Percentiles rank a stretch among this genome's conserved stretches.
Conservation (phyloP, 2,888 invertebrate genomes). For the Eupithecia vulgata region DNA sequence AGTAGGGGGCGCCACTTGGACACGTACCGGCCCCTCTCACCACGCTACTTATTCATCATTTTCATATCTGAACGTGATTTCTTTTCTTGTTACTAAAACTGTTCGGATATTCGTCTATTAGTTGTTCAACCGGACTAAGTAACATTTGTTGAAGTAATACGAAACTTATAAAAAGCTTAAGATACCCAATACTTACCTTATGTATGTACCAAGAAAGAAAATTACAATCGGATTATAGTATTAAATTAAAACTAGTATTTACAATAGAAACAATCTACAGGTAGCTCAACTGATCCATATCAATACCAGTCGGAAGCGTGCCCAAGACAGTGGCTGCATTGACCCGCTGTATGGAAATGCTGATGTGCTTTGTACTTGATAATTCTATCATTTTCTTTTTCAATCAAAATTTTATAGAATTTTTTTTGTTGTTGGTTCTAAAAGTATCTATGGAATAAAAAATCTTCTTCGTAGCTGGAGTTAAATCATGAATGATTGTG, state of each 20-base stretch:
- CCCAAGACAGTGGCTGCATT: no score
- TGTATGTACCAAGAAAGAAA: no score
- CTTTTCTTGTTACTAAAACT: conserved; percentile 66
- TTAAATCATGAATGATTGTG: background rate
- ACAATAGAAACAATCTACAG: no score
- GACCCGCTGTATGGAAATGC: no score
- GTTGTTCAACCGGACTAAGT: background rate
- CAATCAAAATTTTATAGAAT: background rate
- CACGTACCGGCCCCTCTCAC: conserved; percentile 68
- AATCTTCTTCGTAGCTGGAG: background rate
- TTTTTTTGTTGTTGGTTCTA: background rate
- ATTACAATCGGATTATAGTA: no score
- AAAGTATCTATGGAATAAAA: background rate
- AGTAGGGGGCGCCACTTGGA: conserved; percentile 68
- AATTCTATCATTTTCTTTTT: background rate
- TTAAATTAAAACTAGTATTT: no score
- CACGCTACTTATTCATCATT: conserved; percentile 78
- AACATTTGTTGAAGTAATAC: background rate
- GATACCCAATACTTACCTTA: no score
- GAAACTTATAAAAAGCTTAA: background rate
- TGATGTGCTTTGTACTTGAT: no score
- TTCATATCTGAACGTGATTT: conserved; percentile 81
- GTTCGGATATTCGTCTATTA: conserved; percentile 36
- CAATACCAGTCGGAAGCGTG: no score
- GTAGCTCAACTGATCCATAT: no score